Evolutionary conservation across 2,113 vertebrate genomes (phyloP), one percentile per base, ranked within the genome.

Genomic region (Cacatua alba): DNA sequence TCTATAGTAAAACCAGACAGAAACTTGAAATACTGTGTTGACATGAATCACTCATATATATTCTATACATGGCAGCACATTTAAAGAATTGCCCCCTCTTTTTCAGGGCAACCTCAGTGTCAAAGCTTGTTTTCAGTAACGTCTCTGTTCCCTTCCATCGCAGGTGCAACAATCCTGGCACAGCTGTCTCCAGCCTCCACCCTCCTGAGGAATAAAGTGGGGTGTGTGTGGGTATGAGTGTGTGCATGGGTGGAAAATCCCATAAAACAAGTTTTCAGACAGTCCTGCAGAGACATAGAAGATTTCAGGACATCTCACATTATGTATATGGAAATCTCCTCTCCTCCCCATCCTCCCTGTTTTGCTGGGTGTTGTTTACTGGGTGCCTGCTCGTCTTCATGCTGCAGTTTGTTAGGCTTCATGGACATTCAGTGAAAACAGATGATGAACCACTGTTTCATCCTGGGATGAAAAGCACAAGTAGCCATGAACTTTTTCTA

Each of bases 221-320:
- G 39, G 29, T 31, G 21, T 49, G 33, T 19, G 57, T 60, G 85
- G n/a, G 57, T 55, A 67, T 46, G 48, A 11, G 12, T 9, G 39
- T 6, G 76, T n/a, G 69, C 8, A 57, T 33, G 64, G 49, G 48
- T 86, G 86, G 64, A 95, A 96, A 95, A 92, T 69, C 70, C 29
- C 84, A 75, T 90, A 69, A 95, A 94, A 85, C 14, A 57, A 91
- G 90, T 39, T 41, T 94, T 89, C 86, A 74, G 71, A 72, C 43
- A 60, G 63, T 43, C 57, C 49, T 70, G 46, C 48, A 84, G 52
- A 71, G 52, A 86, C 81, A 57, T 26, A 23, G 68, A 92, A 92
- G 55, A 82, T 63, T 86, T 80, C 48, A 41, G 82, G 52, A 74
- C 28, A 51, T 39, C 49, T 86, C 51, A 7, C 60, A 37, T 52